phyloP scores from a whole-genome alignment of 2,888 invertebrate genomes.

The Parnassius glacialis region DNA sequence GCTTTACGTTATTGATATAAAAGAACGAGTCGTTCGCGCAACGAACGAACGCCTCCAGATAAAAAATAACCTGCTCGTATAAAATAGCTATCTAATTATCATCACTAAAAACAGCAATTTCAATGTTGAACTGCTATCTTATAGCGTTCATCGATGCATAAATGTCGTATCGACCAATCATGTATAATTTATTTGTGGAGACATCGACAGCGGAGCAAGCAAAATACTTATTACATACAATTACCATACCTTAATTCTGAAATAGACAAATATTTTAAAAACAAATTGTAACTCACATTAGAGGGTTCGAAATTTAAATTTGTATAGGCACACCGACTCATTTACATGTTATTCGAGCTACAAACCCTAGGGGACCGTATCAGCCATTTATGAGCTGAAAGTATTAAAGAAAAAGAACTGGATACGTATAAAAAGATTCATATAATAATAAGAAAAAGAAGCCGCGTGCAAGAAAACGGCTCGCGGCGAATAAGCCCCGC shows the following conservation, averaged over 20 bases:
- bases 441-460: slow-evolving; percentile 74
- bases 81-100: slow-evolving; percentile 41
- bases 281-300: slow-evolving; percentile 23
- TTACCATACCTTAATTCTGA: slow-evolving; percentile 13
- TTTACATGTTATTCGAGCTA: slow-evolving; percentile 79
- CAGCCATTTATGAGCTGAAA: slow-evolving; percentile 79
- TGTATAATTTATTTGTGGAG: slow-evolving; percentile 23
- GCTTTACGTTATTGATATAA: slow-evolving; percentile 22
- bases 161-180: slow-evolving; percentile 22
- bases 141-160: slow-evolving; percentile 13
- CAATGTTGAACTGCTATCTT: slow-evolving; percentile 37
- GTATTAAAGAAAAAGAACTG: slow-evolving; percentile 79
- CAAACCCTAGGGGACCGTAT: slow-evolving; percentile 77
- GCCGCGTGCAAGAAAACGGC: slow-evolving; percentile 74
- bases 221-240: slow-evolving; percentile 5
- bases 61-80: slow-evolving; percentile 31
- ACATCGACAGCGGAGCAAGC: slow-evolving; percentile 15
- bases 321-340: slow-evolving; percentile 66
- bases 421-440: slow-evolving; percentile 69
- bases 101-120: slow-evolving; percentile 44
- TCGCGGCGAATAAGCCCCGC: slow-evolving; percentile 75
- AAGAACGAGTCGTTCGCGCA: slow-evolving; percentile 12
- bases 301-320: slow-evolving; percentile 55
- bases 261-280: slow-evolving; percentile 11
- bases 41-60: slow-evolving; percentile 18